phyloP scores from a whole-genome alignment of 2,888 invertebrate species.

The Ennomos fuscantarius region DNA sequence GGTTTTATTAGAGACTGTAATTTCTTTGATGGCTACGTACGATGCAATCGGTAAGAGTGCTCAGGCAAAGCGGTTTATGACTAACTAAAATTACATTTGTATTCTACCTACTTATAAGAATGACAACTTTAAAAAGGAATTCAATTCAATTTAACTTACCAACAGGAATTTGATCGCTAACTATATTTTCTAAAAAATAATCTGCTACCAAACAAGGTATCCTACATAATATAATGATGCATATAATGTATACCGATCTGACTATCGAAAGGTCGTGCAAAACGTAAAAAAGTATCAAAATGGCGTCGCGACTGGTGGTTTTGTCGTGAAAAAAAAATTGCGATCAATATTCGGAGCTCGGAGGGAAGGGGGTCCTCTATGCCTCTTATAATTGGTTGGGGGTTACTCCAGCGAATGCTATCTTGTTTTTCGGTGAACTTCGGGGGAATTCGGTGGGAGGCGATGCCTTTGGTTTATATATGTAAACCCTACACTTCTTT shows the following conservation, averaged over 20 bases:
- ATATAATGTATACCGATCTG: too few species aligned
- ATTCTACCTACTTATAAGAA: constrained; percentile 18
- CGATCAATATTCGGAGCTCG: constrained; percentile 77
- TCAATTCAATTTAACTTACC: too few species aligned
- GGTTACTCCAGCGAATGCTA: constrained; percentile 66
- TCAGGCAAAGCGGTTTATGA: constrained; percentile 38
- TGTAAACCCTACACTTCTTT: not conserved
- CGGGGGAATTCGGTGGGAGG: constrained; percentile 34
- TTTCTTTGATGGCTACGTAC: constrained; percentile 37
- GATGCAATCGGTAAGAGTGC: constrained; percentile 33
- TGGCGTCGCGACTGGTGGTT: constrained; percentile 51
- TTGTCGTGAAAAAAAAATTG: constrained; percentile 68
- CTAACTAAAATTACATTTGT: constrained; percentile 31
- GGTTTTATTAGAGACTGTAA: constrained; percentile 39
- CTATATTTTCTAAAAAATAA: not conserved
- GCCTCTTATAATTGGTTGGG: constrained; percentile 72
- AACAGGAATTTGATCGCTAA: not conserved
- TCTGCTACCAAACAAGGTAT: not conserved
- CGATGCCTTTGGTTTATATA: constrained; percentile 9
- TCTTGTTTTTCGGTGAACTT: constrained; percentile 51
- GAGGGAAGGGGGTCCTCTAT: constrained; percentile 55
- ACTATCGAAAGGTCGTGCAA: constrained; percentile 11
- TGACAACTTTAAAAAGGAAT: constrained; percentile 5
- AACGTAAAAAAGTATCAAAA: constrained; percentile 34
- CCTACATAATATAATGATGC: too few species aligned